Base-by-base conservation (phyloP, 2,113 vertebrate species). In the Thalassoma bifasciatum region DNA sequence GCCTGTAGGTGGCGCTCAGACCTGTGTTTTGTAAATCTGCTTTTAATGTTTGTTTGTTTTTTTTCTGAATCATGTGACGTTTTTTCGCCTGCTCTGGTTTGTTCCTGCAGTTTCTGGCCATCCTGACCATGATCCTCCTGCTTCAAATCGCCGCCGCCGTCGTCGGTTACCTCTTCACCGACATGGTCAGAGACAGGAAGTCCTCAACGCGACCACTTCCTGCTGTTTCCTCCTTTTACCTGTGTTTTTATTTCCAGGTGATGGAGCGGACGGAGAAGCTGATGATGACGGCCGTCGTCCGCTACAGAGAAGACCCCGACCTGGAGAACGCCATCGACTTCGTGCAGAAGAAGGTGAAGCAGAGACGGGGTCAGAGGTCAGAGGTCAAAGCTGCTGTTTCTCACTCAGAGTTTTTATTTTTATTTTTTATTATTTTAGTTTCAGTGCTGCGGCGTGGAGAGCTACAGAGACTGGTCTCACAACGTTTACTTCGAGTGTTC, bases 281-380 rank as follows among this genome's bases (percentile, higher is more conserved):
- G 12, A 81, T 69, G 91, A 88, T 88, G 80, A 94, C 87, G 72
- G 90, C 92, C 2, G 26, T 86, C 1, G 58, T 86, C 12, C 85
- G 53, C 14, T 96, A 96, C 82, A 89, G 95, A 62, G 94, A 96
- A 50, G 95, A 95, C 79, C 76, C 72, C 22, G 95, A 96, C 76
- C 85, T 96, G 84, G 94, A 96, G 75, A 96, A 96, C 68, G 89
- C 93, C 72, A 94, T 95, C 13, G 93, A 96, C 86, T 96, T 94
- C 66, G 72, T 95, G 30, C 95, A 96, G 90, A 95, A 94, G 89
- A 96, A 96, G 94, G 95, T 96, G 38, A 61, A 38, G 34, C 38
- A 9, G 49, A 21, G 8, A 14, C 24, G 5, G 13, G 52, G 5
- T 19, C 21, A 24, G 13, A 2, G n/a, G n/a, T n/a, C n/a, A n/a